Evolutionary conservation across 2,888 invertebrate genomes (phyloP).

Genomic region (Ophion obscuratus): DNA sequence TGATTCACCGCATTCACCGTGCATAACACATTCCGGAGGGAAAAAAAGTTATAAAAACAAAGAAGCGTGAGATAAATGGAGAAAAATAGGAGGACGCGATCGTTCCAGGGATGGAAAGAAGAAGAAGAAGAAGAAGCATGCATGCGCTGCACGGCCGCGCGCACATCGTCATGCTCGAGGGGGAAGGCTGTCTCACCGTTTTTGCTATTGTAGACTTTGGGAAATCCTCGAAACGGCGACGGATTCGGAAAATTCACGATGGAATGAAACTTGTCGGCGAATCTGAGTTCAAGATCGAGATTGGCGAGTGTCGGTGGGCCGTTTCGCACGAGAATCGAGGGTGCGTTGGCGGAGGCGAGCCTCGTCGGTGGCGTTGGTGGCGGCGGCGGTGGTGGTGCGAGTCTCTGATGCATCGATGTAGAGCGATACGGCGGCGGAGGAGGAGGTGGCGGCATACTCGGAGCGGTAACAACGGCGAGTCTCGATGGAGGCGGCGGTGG

Average conservation of each 20-base stretch:
- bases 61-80: neutral
- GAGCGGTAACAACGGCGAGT: conserved; percentile 76
- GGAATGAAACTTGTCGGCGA: conserved; percentile 88
- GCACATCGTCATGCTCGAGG: too few relatives aligned
- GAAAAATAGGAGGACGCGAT: neutral
- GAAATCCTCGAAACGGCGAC: conserved; percentile 88
- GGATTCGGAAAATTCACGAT: conserved; percentile 89
- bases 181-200: conserved; percentile 83
- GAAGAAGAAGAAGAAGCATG: neutral
- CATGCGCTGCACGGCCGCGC: neutral
- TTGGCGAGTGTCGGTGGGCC: conserved; percentile 70
- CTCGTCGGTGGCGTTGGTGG: conserved; percentile 74
- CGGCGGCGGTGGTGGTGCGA: conserved; percentile 74
- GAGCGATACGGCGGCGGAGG: conserved; percentile 81
- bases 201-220: conserved; percentile 89
- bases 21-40: conserved; percentile 35
- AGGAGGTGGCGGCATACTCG: conserved; percentile 82
- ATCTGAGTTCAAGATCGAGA: conserved; percentile 89
- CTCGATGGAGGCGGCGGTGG: conserved; percentile 73
- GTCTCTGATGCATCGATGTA: conserved; percentile 71
- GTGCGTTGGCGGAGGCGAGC: conserved; percentile 44
- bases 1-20: conserved; percentile 50
- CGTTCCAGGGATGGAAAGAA: neutral
- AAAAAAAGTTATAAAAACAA: neutral
- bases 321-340: conserved; percentile 17